These are phyloP conservation scores for Drosophila dunni DNA, from an alignment of 1,140 invertebrate genomes.

Conservation along the genomic window DNA sequence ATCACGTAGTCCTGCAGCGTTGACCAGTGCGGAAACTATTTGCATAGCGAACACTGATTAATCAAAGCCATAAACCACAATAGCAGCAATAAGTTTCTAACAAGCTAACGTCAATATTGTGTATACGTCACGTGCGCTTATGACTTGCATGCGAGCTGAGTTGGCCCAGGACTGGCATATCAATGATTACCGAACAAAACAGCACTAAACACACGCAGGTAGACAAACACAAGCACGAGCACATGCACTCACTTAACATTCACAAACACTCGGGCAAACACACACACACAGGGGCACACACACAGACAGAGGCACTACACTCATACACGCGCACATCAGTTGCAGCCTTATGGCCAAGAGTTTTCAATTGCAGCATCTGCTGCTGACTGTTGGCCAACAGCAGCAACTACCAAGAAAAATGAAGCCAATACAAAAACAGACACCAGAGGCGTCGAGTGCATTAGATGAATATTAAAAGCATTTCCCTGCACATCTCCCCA, in stretches of 20 bases:
- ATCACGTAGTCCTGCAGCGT: constrained; percentile 21
- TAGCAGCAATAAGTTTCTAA: constrained; percentile 1
- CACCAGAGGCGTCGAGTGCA: constrained; percentile 63
- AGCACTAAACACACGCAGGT: constrained; percentile 44
- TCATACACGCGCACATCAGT: constrained; percentile 4
- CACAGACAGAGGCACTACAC: background rate
- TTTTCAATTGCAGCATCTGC: constrained; percentile 59
- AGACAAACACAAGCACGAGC: constrained; percentile 12
- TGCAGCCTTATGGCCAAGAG: constrained; percentile 22
- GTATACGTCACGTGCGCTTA: constrained; percentile 65
- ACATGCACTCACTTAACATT: constrained; percentile 35
- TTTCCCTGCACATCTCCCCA: constrained; percentile 38
- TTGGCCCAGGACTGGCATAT: constrained; percentile 45
- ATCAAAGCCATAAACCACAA: constrained; percentile 26
- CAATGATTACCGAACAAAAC: constrained; percentile 61
- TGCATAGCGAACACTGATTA: constrained; percentile 39
- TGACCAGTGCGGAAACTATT: constrained; percentile 27
- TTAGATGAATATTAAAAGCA: constrained; percentile 82
- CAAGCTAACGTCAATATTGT: constrained; percentile 52
- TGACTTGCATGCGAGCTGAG: constrained; percentile 25
- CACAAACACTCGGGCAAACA: constrained; percentile 12
- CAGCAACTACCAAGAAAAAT: constrained; percentile 53
- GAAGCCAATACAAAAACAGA: constrained; percentile 49
- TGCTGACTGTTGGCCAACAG: constrained; percentile 28
- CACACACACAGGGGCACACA: background rate